A percentile compares a stretch with the other conserved stretches of the same genome.
These are phyloP conservation scores for Perizoma flavofasciatum DNA, from an alignment of 2,888 invertebrate genomes.

Conservation along the genomic window DNA sequence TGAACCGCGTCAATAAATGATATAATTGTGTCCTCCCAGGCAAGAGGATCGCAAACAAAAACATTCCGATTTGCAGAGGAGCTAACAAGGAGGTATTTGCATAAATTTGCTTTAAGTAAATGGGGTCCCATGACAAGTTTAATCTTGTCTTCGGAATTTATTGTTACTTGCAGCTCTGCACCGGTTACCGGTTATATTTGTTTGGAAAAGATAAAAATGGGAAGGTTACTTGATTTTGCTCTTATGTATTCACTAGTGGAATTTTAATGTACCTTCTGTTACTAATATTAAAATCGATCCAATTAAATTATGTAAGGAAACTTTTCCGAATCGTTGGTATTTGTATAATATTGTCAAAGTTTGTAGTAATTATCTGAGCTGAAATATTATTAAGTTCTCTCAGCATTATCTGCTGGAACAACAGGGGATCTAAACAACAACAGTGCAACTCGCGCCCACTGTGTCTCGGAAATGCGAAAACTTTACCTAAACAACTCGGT, in stretches of 20 bases:
- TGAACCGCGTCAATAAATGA: neutral
- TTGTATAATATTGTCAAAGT: no score
- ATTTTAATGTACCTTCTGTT: no score
- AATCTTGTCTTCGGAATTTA: constrained; percentile 82
- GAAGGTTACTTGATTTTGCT: constrained; percentile 13
- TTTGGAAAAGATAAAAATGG: constrained; percentile 19
- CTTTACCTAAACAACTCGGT: constrained; percentile 29
- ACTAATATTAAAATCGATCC: no score
- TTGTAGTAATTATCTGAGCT: no score
- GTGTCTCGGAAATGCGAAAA: constrained; percentile 32
- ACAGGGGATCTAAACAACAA: constrained; percentile 28
- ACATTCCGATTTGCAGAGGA: constrained; percentile 54
- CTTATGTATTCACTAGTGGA: neutral
- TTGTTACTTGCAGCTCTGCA: constrained; percentile 57
- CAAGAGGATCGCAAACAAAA: constrained; percentile 60
- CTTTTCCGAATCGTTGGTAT: no score
- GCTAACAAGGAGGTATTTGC: constrained; percentile 77
- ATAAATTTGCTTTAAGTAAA: constrained; percentile 84
- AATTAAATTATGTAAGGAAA: no score
- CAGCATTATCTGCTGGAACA: constrained; percentile 6
- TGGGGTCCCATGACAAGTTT: constrained; percentile 82
- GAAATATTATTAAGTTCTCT: neutral
- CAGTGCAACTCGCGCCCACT: constrained; percentile 25
- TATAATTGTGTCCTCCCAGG: constrained; percentile 43
- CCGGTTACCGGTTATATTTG: constrained; percentile 6